phyloP scores from a whole-genome alignment of 2,797 vertebrate species.

The Phaenicophaeus curvirostris region DNA sequence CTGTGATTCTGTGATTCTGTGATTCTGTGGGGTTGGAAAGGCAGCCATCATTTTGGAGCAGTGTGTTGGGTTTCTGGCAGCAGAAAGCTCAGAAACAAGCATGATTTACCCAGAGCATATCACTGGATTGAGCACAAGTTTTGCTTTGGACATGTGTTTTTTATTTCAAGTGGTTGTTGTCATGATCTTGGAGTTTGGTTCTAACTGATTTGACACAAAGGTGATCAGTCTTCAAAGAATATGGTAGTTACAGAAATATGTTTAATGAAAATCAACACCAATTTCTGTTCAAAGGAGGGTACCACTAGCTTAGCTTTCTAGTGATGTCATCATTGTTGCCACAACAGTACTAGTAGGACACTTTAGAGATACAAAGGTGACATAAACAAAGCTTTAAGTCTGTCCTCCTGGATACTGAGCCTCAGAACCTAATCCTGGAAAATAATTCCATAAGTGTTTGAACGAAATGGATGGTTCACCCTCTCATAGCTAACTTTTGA shows the following conservation, averaged over 20 bases:
- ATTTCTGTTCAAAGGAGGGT: neutral
- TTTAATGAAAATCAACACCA: neutral
- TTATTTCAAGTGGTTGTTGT: neutral
- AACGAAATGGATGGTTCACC: neutral
- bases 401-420: neutral
- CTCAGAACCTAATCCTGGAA: neutral
- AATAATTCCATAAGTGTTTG: neutral
- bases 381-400: neutral
- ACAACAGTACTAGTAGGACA: neutral
- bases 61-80: neutral
- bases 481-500: slow-evolving; percentile 24
- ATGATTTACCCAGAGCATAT: neutral
- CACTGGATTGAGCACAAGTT: neutral
- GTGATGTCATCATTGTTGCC: neutral
- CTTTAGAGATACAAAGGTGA: neutral
- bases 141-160: neutral
- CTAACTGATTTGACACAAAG: fast-evolving
- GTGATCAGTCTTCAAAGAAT: neutral
- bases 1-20: too few relatives aligned
- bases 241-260: fast-evolving
- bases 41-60: neutral
- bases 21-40: neutral
- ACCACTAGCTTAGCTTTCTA: neutral
- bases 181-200: neutral
- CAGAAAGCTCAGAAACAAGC: neutral